Percentiles rank a stretch among this genome's conserved stretches.
Conservation (phyloP, 2,797 vertebrate species). For the Merluccius polli region DNA sequence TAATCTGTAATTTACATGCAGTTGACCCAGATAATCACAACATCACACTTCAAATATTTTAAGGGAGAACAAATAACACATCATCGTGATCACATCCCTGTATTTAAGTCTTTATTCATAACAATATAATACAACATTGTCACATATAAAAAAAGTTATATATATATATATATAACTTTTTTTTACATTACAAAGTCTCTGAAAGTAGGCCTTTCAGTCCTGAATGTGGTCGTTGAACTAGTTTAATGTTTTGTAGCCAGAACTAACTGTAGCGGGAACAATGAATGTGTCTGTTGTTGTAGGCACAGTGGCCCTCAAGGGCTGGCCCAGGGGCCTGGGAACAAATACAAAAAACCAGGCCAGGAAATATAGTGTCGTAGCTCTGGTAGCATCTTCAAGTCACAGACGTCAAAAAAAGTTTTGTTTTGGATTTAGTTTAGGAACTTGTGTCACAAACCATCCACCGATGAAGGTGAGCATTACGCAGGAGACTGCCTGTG, state of each 20-base stretch:
- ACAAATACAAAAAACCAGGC: slow-evolving; percentile 39
- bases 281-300: slow-evolving; percentile 64
- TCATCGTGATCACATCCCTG: background rate
- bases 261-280: slow-evolving; percentile 58
- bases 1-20: background rate
- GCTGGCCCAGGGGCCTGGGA: slow-evolving; percentile 64
- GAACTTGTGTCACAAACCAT: background rate
- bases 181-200: background rate
- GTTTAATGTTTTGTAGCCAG: slow-evolving; percentile 49
- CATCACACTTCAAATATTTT: background rate
- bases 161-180: no score
- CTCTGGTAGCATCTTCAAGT: slow-evolving; percentile 40
- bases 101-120: no score
- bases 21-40: background rate
- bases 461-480: background rate
- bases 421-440: background rate
- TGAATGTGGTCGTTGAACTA: slow-evolving; percentile 27
- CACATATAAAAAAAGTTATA: no score
- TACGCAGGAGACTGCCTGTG: background rate
- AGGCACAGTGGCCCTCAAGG: slow-evolving; percentile 64
- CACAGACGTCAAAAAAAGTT: slow-evolving; percentile 18
- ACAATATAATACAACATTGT: no score
- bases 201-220: background rate
- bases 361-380: slow-evolving; percentile 42
- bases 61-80: background rate